Base-by-base conservation (phyloP, 1,140 invertebrate species). In the Neoseiulus cucumeris region DNA sequence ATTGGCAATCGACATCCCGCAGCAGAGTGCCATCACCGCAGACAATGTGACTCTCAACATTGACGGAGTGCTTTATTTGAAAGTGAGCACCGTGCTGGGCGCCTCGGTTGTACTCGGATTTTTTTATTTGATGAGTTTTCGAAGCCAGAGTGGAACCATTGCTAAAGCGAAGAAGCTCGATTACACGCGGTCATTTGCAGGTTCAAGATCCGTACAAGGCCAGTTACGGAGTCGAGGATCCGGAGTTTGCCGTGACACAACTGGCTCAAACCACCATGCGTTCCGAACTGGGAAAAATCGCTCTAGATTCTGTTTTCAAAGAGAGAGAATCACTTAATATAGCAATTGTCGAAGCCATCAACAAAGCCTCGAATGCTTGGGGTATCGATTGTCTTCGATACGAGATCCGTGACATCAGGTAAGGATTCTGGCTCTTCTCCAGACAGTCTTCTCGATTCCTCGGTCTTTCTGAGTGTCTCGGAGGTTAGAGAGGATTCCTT, bases 211-310 rank as follows among this genome's bases (percentile, higher is more conserved):
- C 96, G 18, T 98, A 96, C 75, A 85, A 85, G 72, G 87, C 93
- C 64, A 95, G 91, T 68, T 99, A 99, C 79, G 95, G 95, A 33
- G 94, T 99, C 28, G 93, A 98, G 80, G 95, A 99, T 80, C 91
- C 94, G 18, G 94, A 98, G 78, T 98, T 96, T 83, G 95, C 95
- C 4, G 91, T 99, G 65, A 97, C 92, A 44, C 95, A 99, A 76
- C 78, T 98, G 44, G 95, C 95, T 0, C 95, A 98, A 80, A 98
- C 95, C 0, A 98, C 95, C 12, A 98, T 99, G 95, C 85, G 85
- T 75, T 97, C 94, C 5, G 95, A 98, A 76, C 78, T 98, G 30
- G 95, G 95, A 68, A 97, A 96, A 81, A 98, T 99, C 74, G 83
- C 86, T n/a, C 76, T 99, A 68, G 95, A 98, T 74, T 92, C 89